Evolutionary conservation across 2,113 vertebrate species (phyloP).

Genomic region (Nestor notabilis): DNA sequence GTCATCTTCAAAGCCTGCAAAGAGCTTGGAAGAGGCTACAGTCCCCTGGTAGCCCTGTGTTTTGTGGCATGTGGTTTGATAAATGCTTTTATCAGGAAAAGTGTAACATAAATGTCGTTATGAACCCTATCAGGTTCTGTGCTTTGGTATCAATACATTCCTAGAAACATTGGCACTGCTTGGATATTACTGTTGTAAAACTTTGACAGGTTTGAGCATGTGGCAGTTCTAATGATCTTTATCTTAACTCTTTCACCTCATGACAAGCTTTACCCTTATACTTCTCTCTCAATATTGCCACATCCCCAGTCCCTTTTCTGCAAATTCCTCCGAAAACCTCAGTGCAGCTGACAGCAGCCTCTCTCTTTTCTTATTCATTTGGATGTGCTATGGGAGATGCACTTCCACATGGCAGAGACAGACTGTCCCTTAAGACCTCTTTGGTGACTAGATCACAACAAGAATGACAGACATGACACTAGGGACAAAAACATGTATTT

Average conservation of each 20-base stretch:
- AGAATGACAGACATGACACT: neutral
- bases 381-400: neutral
- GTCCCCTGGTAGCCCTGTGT: neutral
- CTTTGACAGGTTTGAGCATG: slow-evolving; percentile 21
- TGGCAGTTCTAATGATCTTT: slow-evolving; percentile 4
- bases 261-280: neutral
- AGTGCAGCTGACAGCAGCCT: neutral
- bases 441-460: neutral
- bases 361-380: neutral
- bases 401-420: neutral
- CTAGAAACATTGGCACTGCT: neutral
- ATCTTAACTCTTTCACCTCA: neutral
- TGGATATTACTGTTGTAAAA: neutral
- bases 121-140: neutral
- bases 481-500: neutral
- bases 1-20: slow-evolving; percentile 20
- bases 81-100: neutral
- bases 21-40: neutral
- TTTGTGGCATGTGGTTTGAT: neutral
- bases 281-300: neutral
- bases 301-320: neutral
- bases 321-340: neutral
- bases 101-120: neutral
- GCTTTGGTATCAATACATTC: neutral
- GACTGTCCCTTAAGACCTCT: slow-evolving; percentile 1